Evolutionary conservation across 1,140 invertebrate genomes (phyloP), one percentile per base, ranked within the genome.

Genomic region (Choristoneura fumiferana): DNA sequence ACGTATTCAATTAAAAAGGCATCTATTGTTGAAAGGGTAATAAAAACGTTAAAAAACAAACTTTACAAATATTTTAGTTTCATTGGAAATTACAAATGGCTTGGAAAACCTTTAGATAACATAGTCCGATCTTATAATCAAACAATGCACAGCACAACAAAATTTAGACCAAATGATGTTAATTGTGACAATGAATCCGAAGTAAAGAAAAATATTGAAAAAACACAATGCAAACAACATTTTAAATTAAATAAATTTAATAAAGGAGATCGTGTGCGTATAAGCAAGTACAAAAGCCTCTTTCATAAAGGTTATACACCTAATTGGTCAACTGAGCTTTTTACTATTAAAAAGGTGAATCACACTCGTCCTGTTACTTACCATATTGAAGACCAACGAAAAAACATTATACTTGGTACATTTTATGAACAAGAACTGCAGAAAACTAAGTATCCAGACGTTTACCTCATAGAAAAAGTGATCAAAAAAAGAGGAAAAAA

Each of bases 1-100:
- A 88, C 85, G 14, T 84, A 74, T 69, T 76, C 67, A 58, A 63
- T 65, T 34, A 73, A 78, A 18, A 92, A 91, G 78, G 85, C 85
- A 18, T 70, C 76, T 18, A 37, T 37, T 37, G 36, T 37, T 37
- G 36, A 37, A n/a, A 37, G 36, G 12, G 3, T 37, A n/a, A 37
- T 37, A 69, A 58, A 81, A 58, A 90, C 82, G 8, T 56, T 91
- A 35, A 90, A 89, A 75, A 64, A 55, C 4, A 81, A 73, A 65
- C 76, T 90, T 65, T 91, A 69, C 65, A 78, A 70, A 67, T 54
- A 86, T 68, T 90, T 91, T 59, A 85, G 76, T 65, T 60, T 73
- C 43, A 58, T 71, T 9, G 83, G 82, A 9, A 79, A 66, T 14
- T 73, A 84, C 59, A 74, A 77, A 53, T 91, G 83, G 70, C 57